Evolutionary conservation across 1,140 invertebrate species (phyloP).

Genomic region (Cheumatopsyche charites): DNA sequence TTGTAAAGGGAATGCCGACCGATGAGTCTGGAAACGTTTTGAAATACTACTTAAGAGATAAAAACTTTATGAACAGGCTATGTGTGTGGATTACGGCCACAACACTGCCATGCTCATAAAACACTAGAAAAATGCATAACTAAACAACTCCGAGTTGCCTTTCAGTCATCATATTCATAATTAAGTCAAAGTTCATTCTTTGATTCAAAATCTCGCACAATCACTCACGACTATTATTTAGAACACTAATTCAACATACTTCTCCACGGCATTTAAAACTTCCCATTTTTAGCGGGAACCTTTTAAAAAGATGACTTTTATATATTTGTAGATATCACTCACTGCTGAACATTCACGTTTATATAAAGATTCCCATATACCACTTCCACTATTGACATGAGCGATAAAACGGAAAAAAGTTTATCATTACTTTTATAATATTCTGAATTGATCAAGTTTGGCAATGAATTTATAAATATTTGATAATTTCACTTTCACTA

Average conservation of each 20-base stretch:
- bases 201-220: constrained; percentile 46
- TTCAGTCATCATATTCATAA: constrained; percentile 48
- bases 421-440: constrained; percentile 17
- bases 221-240: constrained; percentile 38
- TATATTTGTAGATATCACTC: no score
- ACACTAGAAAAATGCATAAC: constrained; percentile 45
- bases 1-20: constrained; percentile 49
- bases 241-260: constrained; percentile 39
- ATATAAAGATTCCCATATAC: constrained; percentile 36
- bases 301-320: constrained; percentile 37
- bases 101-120: constrained; percentile 20
- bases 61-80: constrained; percentile 2
- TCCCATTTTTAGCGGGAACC: constrained; percentile 34
- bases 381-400: constrained; percentile 44
- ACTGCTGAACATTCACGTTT: no score
- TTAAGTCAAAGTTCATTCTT: constrained; percentile 46
- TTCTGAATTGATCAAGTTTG: constrained; percentile 32
- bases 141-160: constrained; percentile 48
- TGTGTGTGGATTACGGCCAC: constrained; percentile 6
- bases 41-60: constrained; percentile 29
- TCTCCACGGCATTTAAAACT: constrained; percentile 34
- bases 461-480: constrained; percentile 41
- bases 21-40: constrained; percentile 25
- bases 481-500: constrained; percentile 33
- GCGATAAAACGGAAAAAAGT: constrained; percentile 44